Percentiles rank a stretch among this genome's conserved stretches.
These are phyloP conservation scores for Sceloporus undulatus DNA, from an alignment of 2,113 vertebrate species.

Conservation along the genomic window DNA sequence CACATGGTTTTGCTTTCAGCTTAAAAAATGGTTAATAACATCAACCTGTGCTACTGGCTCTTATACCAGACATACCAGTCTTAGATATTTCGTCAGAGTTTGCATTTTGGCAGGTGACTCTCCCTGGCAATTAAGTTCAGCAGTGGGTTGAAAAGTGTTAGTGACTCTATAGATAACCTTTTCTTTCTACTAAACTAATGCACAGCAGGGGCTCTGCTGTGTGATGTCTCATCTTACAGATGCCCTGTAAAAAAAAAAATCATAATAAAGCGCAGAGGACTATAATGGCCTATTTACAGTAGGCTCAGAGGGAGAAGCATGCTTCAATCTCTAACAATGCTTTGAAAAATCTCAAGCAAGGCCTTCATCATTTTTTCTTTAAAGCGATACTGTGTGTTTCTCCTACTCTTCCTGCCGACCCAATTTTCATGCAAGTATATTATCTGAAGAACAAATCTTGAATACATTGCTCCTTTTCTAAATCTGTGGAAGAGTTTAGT, in stretches of 20 bases:
- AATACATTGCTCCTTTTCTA: conserved; percentile 1
- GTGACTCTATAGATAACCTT: not conserved
- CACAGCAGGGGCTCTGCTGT: accelerated
- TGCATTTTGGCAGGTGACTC: accelerated
- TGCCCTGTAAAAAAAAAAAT: not conserved
- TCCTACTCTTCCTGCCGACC: conserved; percentile 11
- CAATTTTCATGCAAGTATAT: conserved; percentile 7
- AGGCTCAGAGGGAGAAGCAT: conserved; percentile 12
- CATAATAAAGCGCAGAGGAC: conserved; percentile 1
- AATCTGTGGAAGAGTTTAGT: not conserved
- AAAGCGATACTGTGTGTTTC: conserved; percentile 11
- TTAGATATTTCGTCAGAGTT: accelerated
- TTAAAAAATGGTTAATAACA: not conserved
- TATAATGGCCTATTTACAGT: not conserved
- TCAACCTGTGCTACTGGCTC: not conserved
- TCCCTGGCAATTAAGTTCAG: accelerated
- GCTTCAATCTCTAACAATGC: conserved; percentile 21
- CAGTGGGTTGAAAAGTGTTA: accelerated
- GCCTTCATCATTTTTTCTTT: conserved; percentile 38
- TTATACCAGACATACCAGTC: accelerated
- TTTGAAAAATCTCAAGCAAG: conserved; percentile 16
- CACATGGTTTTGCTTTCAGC: not conserved
- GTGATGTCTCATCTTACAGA: not conserved
- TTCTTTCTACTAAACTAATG: not conserved
- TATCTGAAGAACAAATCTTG: not conserved